Evolutionary conservation across 37 sponge, comb jelly and placozoan species (phyloP).

Genomic region (Hexactinellida sp.): DNA sequence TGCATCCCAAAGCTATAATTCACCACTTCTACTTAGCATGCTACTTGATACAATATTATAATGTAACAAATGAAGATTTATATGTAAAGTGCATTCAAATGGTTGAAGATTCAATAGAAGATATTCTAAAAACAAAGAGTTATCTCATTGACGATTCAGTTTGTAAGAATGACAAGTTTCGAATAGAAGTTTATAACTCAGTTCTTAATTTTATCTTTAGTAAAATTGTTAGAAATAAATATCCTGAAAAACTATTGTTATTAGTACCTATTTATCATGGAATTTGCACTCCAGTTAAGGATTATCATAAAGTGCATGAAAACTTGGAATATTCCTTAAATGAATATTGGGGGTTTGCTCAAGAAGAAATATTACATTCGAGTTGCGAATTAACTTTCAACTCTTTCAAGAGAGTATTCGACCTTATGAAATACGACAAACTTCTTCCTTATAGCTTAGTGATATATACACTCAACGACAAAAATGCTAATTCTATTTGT

Average conservation of each 20-base stretch:
- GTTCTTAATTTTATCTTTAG: not conserved
- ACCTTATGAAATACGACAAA: not conserved
- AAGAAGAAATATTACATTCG: not conserved
- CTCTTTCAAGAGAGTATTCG: not conserved
- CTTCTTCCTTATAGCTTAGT: not conserved
- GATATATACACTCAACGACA: not conserved
- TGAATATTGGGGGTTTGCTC: slow-evolving; percentile 4
- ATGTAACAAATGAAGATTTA: not conserved
- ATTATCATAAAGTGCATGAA: not conserved
- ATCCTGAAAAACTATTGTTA: not conserved
- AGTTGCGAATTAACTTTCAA: not conserved
- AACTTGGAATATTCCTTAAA: not conserved
- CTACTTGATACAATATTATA: not conserved
- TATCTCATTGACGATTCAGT: not conserved
- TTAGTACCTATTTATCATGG: not conserved
- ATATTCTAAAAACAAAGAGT: not conserved
- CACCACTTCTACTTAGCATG: not conserved
- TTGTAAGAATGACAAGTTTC: not conserved
- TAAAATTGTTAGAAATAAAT: not conserved
- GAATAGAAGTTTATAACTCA: not conserved
- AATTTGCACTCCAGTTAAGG: not conserved
- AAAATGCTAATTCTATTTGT: not conserved
- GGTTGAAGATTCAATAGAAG: not conserved
- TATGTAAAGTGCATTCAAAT: not conserved
- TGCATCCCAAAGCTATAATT: not conserved